Conservation (phyloP, 2,113 vertebrate genomes). For the Sturnus vulgaris region DNA sequence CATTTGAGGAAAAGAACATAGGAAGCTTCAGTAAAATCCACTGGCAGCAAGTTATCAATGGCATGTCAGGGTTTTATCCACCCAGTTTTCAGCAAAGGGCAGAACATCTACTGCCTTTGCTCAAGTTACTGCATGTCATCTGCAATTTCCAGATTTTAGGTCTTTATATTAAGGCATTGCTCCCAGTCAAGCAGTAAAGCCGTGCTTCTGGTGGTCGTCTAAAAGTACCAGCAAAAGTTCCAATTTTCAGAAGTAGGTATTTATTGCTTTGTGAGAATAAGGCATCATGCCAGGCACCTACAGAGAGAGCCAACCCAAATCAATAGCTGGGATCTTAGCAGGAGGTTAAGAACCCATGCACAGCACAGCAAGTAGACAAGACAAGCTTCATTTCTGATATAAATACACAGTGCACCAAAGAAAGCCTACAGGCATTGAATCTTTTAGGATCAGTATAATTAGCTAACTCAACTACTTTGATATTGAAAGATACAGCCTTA, state of each 20-base stretch:
- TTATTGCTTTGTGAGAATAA: constrained; percentile 7
- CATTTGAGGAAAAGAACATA: neutral
- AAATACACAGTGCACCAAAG: neutral
- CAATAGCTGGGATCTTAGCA: constrained; percentile 46
- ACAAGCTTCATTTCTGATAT: constrained; percentile 18
- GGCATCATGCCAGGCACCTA: neutral
- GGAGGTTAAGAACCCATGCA: constrained; percentile 41
- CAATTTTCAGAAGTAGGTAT: neutral
- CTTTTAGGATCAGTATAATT: constrained; percentile 38
- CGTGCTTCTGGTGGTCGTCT: neutral
- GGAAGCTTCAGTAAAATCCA: neutral
- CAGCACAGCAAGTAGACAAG: constrained; percentile 42
- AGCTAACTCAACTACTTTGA: constrained; percentile 5
- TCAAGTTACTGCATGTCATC: neutral
- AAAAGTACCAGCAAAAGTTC: neutral
- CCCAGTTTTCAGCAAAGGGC: neutral
- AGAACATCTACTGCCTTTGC: neutral
- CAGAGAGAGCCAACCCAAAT: constrained; percentile 17
- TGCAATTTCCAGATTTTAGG: neutral
- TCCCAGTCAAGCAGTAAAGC: neutral
- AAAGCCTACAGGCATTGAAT: constrained; percentile 9
- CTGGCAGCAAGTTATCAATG: neutral
- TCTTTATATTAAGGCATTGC: neutral
- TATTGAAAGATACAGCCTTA: neutral
- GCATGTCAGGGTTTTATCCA: neutral